These are phyloP conservation scores for Macrosiphum euphorbiae DNA, from an alignment of 2,888 invertebrate species.

Conservation along the genomic window DNA sequence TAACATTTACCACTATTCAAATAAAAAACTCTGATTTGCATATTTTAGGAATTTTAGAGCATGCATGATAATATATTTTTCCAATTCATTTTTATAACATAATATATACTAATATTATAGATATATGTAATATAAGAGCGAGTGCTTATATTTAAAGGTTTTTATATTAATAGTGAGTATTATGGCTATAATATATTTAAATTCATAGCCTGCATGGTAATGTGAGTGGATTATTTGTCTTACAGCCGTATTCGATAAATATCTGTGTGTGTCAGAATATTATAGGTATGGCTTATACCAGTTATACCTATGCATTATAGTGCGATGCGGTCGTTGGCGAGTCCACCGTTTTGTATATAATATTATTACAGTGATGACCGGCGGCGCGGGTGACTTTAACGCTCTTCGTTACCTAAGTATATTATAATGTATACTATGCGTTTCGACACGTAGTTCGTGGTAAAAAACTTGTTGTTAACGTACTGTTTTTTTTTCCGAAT, in stretches of 20 bases:
- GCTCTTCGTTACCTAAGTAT: neutral
- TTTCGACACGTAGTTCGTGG: neutral
- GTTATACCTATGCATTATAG: neutral
- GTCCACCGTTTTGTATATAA: neutral
- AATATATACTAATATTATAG: too few species aligned
- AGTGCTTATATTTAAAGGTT: neutral
- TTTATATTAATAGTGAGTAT: too few species aligned
- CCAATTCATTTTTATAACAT: neutral
- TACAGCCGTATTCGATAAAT: neutral
- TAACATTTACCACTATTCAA: neutral
- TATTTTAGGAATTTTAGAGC: neutral
- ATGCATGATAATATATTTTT: neutral
- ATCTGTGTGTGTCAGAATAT: neutral
- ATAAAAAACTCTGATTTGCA: neutral
- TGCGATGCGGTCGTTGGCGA: neutral
- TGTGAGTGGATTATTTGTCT: neutral
- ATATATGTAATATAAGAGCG: neutral
- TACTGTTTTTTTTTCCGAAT: neutral
- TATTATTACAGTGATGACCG: neutral
- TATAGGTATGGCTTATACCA: neutral
- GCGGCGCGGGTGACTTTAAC: neutral
- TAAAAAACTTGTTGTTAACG: neutral
- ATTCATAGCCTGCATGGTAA: neutral
- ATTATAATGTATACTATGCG: neutral
- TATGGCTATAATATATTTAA: neutral